phyloP scores from a whole-genome alignment of 2,113 vertebrate genomes.

The Herpetotheres cachinnans region DNA sequence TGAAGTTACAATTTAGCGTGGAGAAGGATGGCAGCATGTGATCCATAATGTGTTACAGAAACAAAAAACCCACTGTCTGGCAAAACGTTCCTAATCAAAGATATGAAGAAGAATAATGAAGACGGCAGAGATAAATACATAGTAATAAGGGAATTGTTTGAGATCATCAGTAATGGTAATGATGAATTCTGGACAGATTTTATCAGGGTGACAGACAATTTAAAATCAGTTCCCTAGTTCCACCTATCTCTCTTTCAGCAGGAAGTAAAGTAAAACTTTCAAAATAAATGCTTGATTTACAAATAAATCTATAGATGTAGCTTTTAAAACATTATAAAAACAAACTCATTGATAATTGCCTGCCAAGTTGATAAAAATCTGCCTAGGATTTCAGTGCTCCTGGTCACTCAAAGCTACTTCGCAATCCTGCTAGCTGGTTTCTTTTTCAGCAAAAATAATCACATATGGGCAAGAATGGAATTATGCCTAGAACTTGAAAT shows the following conservation, averaged over 20 bases:
- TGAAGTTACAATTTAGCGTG: neutral
- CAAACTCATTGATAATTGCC: neutral
- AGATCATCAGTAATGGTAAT: neutral
- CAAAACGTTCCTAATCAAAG: conserved; percentile 8
- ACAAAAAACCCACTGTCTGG: neutral
- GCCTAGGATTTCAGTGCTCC: neutral
- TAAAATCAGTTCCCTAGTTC: neutral
- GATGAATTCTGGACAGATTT: neutral
- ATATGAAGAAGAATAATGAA: neutral
- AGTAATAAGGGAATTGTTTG: neutral
- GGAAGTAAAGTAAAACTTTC: neutral
- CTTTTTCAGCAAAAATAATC: conserved; percentile 26
- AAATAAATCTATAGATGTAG: neutral
- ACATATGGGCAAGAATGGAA: neutral
- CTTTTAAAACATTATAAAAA: neutral
- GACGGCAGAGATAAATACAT: neutral
- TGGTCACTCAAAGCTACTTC: neutral
- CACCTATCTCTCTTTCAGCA: neutral
- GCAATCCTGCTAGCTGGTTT: neutral
- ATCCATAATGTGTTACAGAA: neutral
- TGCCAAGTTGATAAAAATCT: neutral
- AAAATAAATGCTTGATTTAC: neutral
- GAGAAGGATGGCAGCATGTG: neutral
- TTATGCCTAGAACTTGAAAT: conserved; percentile 21
- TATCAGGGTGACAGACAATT: neutral